These are phyloP conservation scores for Scrobipalpa costella DNA, from an alignment of 2,888 invertebrate species.

Conservation along the genomic window DNA sequence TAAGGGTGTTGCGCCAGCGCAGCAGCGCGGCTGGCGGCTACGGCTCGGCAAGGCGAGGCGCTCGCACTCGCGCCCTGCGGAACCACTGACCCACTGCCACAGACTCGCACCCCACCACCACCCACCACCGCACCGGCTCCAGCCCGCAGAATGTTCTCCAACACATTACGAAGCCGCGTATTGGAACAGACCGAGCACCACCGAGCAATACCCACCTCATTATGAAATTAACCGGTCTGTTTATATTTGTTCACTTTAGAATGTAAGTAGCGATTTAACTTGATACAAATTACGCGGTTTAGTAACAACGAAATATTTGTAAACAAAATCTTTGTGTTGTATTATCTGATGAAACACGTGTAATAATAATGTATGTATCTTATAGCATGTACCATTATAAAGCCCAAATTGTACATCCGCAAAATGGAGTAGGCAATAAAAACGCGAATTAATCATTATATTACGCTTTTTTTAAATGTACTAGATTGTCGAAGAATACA, in stretches of 20 bases:
- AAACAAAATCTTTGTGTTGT: neutral
- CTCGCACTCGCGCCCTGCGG: constrained; percentile 69
- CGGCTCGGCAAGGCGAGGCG: constrained; percentile 35
- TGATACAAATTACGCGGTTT: constrained; percentile 1
- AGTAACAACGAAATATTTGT: neutral
- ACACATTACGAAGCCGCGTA: constrained; percentile 47
- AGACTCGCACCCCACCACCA: constrained; percentile 36
- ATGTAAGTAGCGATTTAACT: constrained; percentile 2
- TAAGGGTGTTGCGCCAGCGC: constrained; percentile 77
- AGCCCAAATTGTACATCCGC: neutral
- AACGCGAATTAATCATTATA: constrained; percentile 1
- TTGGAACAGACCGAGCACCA: constrained; percentile 31
- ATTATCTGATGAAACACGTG: neutral
- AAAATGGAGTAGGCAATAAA: neutral
- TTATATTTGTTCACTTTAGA: constrained; percentile 21
- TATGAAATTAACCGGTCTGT: constrained; percentile 32
- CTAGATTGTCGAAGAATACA: constrained; percentile 14
- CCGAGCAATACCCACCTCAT: constrained; percentile 29
- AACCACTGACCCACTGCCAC: constrained; percentile 78
- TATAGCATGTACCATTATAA: neutral
- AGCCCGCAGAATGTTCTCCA: constrained; percentile 51
- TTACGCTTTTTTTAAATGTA: neutral
- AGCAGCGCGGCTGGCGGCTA: constrained; percentile 4
- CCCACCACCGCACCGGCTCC: constrained; percentile 47
- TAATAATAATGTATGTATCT: neutral